These are phyloP conservation scores for Salarias fasciatus DNA, from an alignment of 2,797 vertebrate species.

Conservation along the genomic window DNA sequence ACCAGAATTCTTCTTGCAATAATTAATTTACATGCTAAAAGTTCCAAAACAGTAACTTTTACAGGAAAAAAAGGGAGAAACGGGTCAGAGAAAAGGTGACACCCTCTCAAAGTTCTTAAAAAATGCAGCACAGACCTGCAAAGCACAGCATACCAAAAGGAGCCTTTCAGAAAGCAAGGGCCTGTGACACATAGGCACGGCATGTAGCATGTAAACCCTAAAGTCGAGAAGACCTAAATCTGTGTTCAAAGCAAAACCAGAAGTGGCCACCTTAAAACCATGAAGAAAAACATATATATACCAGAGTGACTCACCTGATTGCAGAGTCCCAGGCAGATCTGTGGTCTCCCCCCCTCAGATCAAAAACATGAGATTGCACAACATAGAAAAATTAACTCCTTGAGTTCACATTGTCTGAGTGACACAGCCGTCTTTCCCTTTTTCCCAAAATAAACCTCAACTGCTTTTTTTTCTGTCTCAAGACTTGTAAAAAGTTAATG, in stretches of 20 bases:
- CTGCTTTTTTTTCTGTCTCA: slow-evolving; percentile 13
- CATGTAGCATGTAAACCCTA: slow-evolving; percentile 67
- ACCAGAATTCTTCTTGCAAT: neutral
- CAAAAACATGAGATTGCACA: slow-evolving; percentile 78
- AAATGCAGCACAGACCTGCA: slow-evolving; percentile 67
- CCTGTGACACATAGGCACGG: slow-evolving; percentile 72
- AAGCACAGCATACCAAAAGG: slow-evolving; percentile 53
- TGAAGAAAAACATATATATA: neutral
- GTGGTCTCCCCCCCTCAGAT: slow-evolving; percentile 50
- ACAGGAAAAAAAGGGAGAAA: slow-evolving; percentile 5
- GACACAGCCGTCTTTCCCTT: slow-evolving; percentile 41
- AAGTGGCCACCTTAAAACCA: slow-evolving; percentile 6
- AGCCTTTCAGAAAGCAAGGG: slow-evolving; percentile 48
- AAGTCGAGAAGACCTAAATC: slow-evolving; percentile 16
- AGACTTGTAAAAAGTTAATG: slow-evolving; percentile 50
- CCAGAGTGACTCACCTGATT: slow-evolving; percentile 77
- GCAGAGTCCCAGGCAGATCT: slow-evolving; percentile 57
- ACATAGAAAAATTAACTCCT: slow-evolving; percentile 64
- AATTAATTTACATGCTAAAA: neutral
- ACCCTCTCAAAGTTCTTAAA: slow-evolving; percentile 45
- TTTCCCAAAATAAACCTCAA: slow-evolving; percentile 31
- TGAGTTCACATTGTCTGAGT: slow-evolving; percentile 56
- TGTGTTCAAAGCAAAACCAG: slow-evolving; percentile 13
- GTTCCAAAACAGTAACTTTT: neutral
- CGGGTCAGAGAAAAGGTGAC: slow-evolving; percentile 36